phyloP scores from a whole-genome alignment of 1,140 invertebrate genomes.

The Heliconius nattereri region DNA sequence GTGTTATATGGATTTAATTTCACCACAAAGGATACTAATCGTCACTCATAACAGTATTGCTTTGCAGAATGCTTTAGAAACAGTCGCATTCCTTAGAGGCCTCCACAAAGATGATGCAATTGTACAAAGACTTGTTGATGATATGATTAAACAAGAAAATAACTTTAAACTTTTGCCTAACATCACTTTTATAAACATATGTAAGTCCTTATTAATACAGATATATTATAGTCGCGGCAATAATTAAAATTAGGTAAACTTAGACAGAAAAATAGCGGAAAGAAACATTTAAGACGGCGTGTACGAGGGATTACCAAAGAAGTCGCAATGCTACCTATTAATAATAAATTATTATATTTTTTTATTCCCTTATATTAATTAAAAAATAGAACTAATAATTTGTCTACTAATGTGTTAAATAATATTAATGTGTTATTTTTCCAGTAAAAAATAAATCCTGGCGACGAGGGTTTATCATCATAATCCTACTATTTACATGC shows the following conservation, averaged over 20 bases:
- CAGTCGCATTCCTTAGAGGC: conserved; percentile 44
- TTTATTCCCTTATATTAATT: no score
- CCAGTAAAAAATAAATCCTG: conserved; percentile 44
- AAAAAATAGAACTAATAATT: no score
- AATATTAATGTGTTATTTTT: conserved; percentile 20
- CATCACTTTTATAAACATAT: conserved; percentile 19
- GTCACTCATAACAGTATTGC: not conserved
- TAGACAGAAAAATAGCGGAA: not conserved
- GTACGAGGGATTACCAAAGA: no score
- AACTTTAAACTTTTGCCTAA: conserved; percentile 41
- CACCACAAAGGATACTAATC: not conserved
- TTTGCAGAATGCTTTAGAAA: conserved; percentile 43
- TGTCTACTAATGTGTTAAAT: no score
- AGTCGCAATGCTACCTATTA: no score
- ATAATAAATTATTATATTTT: no score
- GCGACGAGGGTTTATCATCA: conserved; percentile 45
- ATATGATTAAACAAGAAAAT: conserved; percentile 43
- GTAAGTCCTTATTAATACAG: conserved; percentile 23
- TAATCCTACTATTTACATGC: conserved; percentile 43
- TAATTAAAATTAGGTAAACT: not conserved
- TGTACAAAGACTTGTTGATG: conserved; percentile 37
- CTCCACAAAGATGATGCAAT: conserved; percentile 39
- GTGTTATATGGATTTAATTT: not conserved
- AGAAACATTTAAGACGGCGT: no score
- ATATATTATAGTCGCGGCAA: not conserved